Evolutionary conservation across 2,888 invertebrate species (phyloP).

Genomic region (Tiphia femorata): DNA sequence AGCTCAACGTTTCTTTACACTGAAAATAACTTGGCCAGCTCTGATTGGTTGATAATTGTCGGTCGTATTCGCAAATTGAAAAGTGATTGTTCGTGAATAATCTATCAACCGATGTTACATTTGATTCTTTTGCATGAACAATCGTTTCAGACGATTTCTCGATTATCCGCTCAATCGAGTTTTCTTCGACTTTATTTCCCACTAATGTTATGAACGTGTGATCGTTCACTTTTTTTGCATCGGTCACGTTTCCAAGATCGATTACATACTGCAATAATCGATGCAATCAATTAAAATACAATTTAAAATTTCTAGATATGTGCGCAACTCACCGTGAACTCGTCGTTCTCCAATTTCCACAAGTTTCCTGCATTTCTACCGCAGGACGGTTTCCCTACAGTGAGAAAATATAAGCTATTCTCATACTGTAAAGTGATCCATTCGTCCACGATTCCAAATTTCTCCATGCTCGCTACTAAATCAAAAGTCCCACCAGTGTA

Average conservation of each 20-base stretch:
- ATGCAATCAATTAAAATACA: not conserved
- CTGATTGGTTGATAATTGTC: not conserved
- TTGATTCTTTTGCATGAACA: slow-evolving; percentile 24
- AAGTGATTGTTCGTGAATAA: slow-evolving; percentile 27
- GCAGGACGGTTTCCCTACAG: slow-evolving; percentile 56
- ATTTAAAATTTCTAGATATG: not conserved
- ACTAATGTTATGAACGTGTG: slow-evolving; percentile 36
- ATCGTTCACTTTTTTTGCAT: slow-evolving; percentile 34
- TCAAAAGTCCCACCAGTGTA: slow-evolving; percentile 64
- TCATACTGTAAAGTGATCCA: slow-evolving; percentile 64
- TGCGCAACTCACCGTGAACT: slow-evolving; percentile 55
- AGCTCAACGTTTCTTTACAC: slow-evolving; percentile 32
- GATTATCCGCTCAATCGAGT: slow-evolving; percentile 20
- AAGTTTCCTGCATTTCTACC: slow-evolving; percentile 62
- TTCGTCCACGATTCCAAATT: slow-evolving; percentile 70
- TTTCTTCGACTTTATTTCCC: slow-evolving; percentile 28
- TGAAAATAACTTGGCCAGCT: slow-evolving; percentile 13
- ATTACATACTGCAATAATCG: slow-evolving; percentile 38
- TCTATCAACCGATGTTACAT: slow-evolving; percentile 29
- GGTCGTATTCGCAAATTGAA: slow-evolving; percentile 27
- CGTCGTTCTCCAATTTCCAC: slow-evolving; percentile 64
- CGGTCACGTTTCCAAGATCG: slow-evolving; percentile 45
- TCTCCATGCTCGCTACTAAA: slow-evolving; percentile 48
- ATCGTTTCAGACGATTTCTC: slow-evolving; percentile 1
- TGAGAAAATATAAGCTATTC: slow-evolving; percentile 63